Evolutionary conservation across 2,113 vertebrate genomes (phyloP).

Genomic region (Hemichromis elongatus): DNA sequence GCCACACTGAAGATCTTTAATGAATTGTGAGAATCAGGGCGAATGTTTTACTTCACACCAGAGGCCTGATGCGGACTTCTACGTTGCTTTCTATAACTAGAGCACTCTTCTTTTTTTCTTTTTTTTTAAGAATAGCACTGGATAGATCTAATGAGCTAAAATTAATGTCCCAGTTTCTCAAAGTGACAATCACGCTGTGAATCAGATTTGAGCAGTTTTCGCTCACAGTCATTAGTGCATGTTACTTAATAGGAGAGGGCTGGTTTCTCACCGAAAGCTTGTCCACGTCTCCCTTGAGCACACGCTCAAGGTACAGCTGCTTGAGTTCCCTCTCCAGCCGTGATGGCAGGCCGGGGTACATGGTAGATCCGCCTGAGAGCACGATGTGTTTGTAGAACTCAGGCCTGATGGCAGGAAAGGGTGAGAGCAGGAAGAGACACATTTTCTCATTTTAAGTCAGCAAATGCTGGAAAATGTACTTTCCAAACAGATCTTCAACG

Average conservation of each 20-base stretch:
- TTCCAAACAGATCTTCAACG: background rate
- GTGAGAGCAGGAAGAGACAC: background rate
- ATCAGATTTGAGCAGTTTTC: background rate
- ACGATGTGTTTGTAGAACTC: constrained; percentile 99
- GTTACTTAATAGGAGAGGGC: background rate
- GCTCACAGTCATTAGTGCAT: background rate
- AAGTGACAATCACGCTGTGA: background rate
- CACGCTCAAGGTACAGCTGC: constrained; percentile 96
- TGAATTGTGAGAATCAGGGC: constrained; percentile 6
- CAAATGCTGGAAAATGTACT: background rate
- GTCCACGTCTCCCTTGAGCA: constrained; percentile 96
- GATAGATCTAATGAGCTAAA: background rate
- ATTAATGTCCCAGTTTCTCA: background rate
- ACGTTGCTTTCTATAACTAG: background rate
- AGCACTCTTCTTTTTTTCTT: background rate
- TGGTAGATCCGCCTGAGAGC: constrained; percentile 95
- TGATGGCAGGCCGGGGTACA: constrained; percentile 96
- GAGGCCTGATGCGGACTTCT: background rate
- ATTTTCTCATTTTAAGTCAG: background rate
- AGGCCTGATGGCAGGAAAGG: constrained; percentile 71
- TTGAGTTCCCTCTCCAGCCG: constrained; percentile 95
- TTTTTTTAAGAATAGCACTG: background rate
- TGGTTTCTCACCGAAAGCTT: constrained; percentile 89
- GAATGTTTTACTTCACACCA: constrained; percentile 2
- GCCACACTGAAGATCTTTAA: background rate